Percentiles rank a stretch among this genome's conserved stretches.
Conservation (phyloP, 2,113 vertebrate species). For the Cynocephalus volans region DNA sequence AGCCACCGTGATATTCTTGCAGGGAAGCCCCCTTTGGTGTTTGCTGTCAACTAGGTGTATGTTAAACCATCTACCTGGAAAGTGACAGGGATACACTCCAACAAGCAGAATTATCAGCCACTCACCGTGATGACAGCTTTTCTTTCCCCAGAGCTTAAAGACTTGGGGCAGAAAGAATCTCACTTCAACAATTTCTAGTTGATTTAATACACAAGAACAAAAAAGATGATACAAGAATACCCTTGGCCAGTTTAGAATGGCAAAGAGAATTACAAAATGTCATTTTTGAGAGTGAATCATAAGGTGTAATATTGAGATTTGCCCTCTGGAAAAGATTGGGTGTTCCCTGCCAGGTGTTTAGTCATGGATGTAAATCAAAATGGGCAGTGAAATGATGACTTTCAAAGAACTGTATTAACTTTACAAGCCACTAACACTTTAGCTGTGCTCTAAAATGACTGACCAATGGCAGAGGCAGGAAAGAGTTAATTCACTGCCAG, state of each 20-base stretch:
- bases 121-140: conserved; percentile 64
- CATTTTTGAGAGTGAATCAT: conserved; percentile 67
- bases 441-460: neutral
- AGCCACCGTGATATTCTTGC: conserved; percentile 18
- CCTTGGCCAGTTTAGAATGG: conserved; percentile 62
- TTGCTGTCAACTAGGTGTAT: conserved; percentile 53
- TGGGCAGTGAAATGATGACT: conserved; percentile 60
- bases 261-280: conserved; percentile 66
- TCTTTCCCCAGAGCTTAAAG: conserved; percentile 70
- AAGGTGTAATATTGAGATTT: conserved; percentile 62
- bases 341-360: conserved; percentile 58
- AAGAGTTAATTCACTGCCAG: neutral
- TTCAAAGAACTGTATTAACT: conserved; percentile 32
- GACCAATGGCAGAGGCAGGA: neutral
- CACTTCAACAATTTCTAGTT: conserved; percentile 78
- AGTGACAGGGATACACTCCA: conserved; percentile 84
- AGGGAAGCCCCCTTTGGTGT: conserved; percentile 73
- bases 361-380: conserved; percentile 62
- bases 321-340: conserved; percentile 62
- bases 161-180: conserved; percentile 65
- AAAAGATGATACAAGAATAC: conserved; percentile 73
- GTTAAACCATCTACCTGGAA: conserved; percentile 70
- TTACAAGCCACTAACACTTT: neutral
- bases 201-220: conserved; percentile 74
- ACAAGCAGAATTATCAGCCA: conserved; percentile 68